Base-by-base conservation (phyloP, 1,140 invertebrate genomes). In the Caerostris darwini region DNA sequence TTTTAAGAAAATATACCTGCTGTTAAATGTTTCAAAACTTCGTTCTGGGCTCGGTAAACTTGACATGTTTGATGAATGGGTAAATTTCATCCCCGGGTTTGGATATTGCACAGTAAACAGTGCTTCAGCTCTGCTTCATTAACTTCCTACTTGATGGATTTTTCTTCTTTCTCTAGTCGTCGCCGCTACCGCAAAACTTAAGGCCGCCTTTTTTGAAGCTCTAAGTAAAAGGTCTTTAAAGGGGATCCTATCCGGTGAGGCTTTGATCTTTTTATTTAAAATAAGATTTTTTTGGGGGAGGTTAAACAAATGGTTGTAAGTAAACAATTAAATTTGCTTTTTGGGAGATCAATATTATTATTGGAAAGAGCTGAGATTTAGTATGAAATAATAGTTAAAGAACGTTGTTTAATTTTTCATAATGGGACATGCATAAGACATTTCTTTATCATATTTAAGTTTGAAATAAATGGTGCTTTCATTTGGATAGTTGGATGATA, bases 61-160 rank as follows among this genome's bases (percentile, higher is more conserved):
- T 77, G 71, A 77, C 71, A 77, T 77, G 34, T 77, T 77, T 77
- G 71, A 77, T 77, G 71, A 77, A 77, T 77, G 71, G 71, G 71
- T 3, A 12, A 77, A 77, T 77, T 77, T 53, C 50, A 77, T 50
- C 71, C 71, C 34, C 34, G 34, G 34, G 71, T 77, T 77, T 77
- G 8, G 71, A 77, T 77, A 77, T 50, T 77, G 34, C 71, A 14
- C 71, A 77, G 71, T 77, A 77, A 77, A 77, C 71, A 77, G 71
- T 77, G 71, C 50, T 77, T 34, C 34, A 5, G 8, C 71, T 19
- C 50, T 50, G 71, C 71, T 77, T 77, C 71, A 77, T 77, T 77
- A 77, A 77, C 71, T 77, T 77, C 34, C 71, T 50, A 77, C 34
- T 77, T 77, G 71, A 77, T 77, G 71, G 71, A 77, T 77, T 77